Percentiles rank a stretch among this genome's conserved stretches.
Evolutionary conservation across 1,140 invertebrate species (phyloP).

Genomic region (Leptopilina clavipes): DNA sequence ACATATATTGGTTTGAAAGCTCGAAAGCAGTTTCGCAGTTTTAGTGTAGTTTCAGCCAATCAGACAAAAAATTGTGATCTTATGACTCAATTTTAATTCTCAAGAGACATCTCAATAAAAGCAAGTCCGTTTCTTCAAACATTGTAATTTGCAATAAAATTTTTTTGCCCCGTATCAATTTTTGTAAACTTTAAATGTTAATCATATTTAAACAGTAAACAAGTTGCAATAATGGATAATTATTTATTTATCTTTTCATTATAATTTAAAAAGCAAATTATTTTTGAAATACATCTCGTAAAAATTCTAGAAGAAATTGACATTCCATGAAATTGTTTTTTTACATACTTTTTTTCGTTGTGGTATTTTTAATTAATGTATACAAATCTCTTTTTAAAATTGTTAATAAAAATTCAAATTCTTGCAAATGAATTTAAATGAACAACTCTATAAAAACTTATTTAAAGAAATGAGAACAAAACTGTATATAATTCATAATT

Average conservation of each 20-base stretch:
- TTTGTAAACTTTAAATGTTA: too few relatives aligned
- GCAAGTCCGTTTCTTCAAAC: neutral
- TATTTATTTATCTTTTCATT: too few relatives aligned
- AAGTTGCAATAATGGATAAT: too few relatives aligned
- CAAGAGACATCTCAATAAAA: neutral
- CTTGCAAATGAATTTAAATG: neutral
- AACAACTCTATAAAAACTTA: neutral
- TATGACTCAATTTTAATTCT: conserved; percentile 5
- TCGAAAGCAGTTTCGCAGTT: too few relatives aligned
- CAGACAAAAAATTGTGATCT: neutral
- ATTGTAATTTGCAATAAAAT: neutral
- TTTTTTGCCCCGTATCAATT: too few relatives aligned
- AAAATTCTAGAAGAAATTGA: too few relatives aligned
- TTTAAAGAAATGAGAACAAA: too few relatives aligned
- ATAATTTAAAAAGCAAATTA: too few relatives aligned
- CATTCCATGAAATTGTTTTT: neutral
- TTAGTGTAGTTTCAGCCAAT: neutral
- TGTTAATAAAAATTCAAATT: neutral
- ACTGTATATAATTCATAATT: too few relatives aligned
- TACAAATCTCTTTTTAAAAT: neutral
- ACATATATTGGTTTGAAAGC: too few relatives aligned
- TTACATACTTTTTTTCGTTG: neutral
- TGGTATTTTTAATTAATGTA: neutral
- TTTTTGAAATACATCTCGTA: too few relatives aligned
- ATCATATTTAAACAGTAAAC: too few relatives aligned